phyloP scores from a whole-genome alignment of 2,888 invertebrate genomes.

The Meandrusa payeni region DNA sequence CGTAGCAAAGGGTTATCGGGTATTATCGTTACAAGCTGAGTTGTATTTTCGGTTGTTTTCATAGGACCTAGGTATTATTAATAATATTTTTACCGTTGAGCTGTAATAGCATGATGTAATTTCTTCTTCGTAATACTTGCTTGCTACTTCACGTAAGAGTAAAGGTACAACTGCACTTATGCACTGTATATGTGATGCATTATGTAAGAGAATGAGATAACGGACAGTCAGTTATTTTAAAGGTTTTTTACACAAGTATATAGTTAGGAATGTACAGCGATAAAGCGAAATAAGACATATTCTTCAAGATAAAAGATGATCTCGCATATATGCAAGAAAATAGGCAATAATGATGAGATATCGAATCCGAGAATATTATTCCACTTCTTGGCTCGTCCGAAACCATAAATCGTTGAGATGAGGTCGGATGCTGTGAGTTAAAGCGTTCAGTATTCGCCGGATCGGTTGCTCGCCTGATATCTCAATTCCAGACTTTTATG shows the following conservation, averaged over 20 bases:
- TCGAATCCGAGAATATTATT: conserved; percentile 17
- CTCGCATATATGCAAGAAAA: conserved; percentile 19
- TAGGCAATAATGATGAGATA: conserved; percentile 24
- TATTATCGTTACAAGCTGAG: no score
- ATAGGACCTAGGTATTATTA: no score
- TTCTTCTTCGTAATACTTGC: no score
- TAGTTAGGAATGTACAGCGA: not conserved
- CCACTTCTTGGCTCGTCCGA: conserved; percentile 19
- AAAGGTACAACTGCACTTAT: no score
- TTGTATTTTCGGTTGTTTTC: no score
- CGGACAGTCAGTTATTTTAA: no score
- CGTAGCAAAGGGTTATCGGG: no score
- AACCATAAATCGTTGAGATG: conserved; percentile 22
- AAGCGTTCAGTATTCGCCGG: not conserved
- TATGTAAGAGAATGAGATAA: no score
- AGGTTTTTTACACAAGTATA: conserved; percentile 22
- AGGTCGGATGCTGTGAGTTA: conserved; percentile 19
- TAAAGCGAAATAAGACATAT: not conserved
- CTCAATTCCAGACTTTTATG: conserved; percentile 11
- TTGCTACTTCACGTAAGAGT: no score
- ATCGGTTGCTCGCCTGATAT: conserved; percentile 13
- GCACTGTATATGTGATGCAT: no score
- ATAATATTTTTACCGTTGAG: no score
- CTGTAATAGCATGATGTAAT: no score
- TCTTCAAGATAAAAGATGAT: conserved; percentile 20